Evolutionary conservation across 2,888 invertebrate species (phyloP).

Genomic region (Catotricha subobsoleta): DNA sequence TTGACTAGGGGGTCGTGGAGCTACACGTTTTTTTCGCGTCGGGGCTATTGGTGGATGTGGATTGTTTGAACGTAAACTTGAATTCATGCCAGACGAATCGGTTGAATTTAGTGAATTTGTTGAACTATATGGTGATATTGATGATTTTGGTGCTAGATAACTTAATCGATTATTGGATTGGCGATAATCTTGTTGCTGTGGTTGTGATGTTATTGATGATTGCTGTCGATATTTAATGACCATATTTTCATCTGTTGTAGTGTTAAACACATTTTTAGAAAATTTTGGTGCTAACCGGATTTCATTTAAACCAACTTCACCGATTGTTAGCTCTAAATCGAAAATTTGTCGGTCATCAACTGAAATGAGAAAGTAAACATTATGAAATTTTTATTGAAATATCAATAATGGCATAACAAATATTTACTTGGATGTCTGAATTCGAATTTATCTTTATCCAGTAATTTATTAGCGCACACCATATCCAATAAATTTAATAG

Average conservation of each 20-base stretch:
- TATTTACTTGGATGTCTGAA: constrained; percentile 54
- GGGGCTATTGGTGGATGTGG: constrained; percentile 16
- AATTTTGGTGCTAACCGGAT: constrained; percentile 18
- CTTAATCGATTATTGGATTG: not conserved
- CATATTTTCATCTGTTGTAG: constrained; percentile 21
- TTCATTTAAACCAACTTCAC: constrained; percentile 29
- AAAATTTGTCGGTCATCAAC: constrained; percentile 29
- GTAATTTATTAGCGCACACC: constrained; percentile 57
- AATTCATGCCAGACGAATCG: constrained; percentile 28
- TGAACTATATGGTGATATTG: constrained; percentile 29
- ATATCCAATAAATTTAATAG: constrained; percentile 49
- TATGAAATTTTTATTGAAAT: not conserved
- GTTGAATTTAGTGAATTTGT: constrained; percentile 29
- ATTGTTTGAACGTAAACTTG: constrained; percentile 15
- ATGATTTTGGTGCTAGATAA: not conserved
- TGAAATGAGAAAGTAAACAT: constrained; percentile 12
- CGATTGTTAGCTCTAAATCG: constrained; percentile 27
- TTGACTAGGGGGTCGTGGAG: constrained; percentile 27
- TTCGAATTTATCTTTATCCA: constrained; percentile 54
- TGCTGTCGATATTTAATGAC: constrained; percentile 22
- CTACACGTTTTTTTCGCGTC: constrained; percentile 26
- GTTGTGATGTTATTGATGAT: constrained; percentile 17
- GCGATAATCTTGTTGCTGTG: no score
- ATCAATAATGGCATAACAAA: not conserved
- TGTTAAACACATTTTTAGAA: constrained; percentile 10